A percentile compares a stretch with the other conserved stretches of the same genome.
Conservation (phyloP, 2,888 invertebrate species). For the Dioctria rufipes region DNA sequence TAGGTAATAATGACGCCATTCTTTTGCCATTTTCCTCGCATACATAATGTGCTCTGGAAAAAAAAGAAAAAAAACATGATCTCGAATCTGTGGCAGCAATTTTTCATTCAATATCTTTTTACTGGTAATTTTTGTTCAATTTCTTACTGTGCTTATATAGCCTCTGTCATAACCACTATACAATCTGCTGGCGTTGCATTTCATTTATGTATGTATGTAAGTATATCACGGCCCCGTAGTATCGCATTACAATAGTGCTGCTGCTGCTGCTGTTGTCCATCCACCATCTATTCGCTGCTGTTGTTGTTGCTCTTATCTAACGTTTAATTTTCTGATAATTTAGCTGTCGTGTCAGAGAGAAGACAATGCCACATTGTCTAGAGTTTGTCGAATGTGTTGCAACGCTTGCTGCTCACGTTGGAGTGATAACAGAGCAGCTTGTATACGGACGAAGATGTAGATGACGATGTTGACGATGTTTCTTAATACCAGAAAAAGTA, state of each 20-base stretch:
- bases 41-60: background rate
- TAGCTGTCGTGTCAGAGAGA: conserved; percentile 13
- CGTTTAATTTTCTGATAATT: conserved; percentile 29
- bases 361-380: conserved; percentile 34
- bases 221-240: background rate
- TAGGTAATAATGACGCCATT: background rate
- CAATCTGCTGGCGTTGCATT: background rate
- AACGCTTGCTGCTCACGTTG: background rate
- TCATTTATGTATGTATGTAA: background rate
- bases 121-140: background rate
- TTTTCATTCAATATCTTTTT: background rate
- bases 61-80: too few relatives aligned
- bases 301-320: background rate
- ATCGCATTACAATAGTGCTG: background rate
- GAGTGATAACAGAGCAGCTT: background rate
- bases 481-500: conserved; percentile 4
- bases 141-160: background rate
- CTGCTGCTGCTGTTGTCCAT: background rate
- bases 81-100: background rate
- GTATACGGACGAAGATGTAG: too few relatives aligned
- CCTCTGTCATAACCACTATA: background rate
- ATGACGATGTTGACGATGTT: background rate
- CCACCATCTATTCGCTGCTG: background rate
- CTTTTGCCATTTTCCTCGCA: background rate
- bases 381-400: conserved; percentile 8